Evolutionary conservation across 2,888 invertebrate species (phyloP), one percentile per base, ranked within the genome.

Genomic region (Heliconius cydno): DNA sequence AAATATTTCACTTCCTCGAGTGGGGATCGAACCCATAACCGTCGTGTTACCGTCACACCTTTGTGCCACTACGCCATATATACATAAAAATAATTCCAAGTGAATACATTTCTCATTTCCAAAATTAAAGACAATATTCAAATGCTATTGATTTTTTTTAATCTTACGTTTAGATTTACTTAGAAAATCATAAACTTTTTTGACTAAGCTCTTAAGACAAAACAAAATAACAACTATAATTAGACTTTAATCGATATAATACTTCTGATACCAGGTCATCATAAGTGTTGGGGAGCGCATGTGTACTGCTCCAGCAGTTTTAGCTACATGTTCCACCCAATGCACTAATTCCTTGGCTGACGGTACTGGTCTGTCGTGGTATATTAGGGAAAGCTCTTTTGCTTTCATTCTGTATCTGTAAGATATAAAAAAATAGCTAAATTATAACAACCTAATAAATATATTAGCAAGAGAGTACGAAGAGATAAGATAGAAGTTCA

Each of bases 301-400:
- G 79, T 92, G 90, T 0, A 82, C 82, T 2, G 92, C 91, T 0
- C 92, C 91, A 0, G 82, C 63, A 3, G 92, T 91, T 25, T 81
- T 84, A 6, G 88, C 84, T 9, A 90, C 91, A 80, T 92, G 90
- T 52, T 88, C 86, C 7, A 90, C 88, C 91, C 91, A 92, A 81
- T 88, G 88, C 3, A 87, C 86, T 57, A 91, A 60, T 74, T 88
- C 89, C 0, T 83, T 82, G 5, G 85, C 87, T 0, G 91, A 89
- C 5, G 86, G 76, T n/a, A 84, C 66, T 10, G 87, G 87, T n/a
- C 89, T 86, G 77, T 91, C 86, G 83, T 91, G 91, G 82, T 88
- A 90, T 10, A 91, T 86, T 10, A 82, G 46, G 0, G 91, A 91
- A 2, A 90, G 80, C 22, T 89, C 87, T 76, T 88, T 88, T 3